Conservation (phyloP, 1,140 invertebrate species). For the Drosophila nigrodunni region DNA sequence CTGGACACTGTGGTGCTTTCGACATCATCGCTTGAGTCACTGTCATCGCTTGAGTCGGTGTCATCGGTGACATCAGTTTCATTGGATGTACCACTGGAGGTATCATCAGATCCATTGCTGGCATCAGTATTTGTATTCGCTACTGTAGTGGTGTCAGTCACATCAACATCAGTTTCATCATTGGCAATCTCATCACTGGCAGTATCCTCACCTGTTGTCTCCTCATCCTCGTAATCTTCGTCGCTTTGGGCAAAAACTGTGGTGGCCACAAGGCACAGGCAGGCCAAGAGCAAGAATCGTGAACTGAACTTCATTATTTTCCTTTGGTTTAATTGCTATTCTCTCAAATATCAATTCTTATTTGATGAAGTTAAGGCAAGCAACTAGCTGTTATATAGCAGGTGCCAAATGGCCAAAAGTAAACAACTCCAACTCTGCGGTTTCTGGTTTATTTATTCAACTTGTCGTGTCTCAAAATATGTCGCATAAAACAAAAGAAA, state of each 20-base stretch:
- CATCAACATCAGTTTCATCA: not conserved
- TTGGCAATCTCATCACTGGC: not conserved
- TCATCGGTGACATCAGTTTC: not conserved
- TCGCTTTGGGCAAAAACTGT: not conserved
- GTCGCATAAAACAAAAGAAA: constrained; percentile 13
- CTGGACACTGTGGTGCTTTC: not conserved
- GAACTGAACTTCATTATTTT: constrained; percentile 59
- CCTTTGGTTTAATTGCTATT: not conserved
- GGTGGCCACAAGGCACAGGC: constrained; percentile 32
- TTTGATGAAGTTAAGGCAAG: constrained; percentile 3
- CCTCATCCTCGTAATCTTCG: not conserved
- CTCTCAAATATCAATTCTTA: constrained; percentile 29
- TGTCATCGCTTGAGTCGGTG: not conserved
- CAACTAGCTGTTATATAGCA: constrained; percentile 48
- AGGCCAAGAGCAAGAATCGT: constrained; percentile 40
- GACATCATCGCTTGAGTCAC: not conserved
- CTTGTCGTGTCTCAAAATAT: constrained; percentile 24
- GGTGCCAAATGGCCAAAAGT: not conserved
- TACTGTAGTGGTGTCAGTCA: not conserved
- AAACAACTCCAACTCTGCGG: not conserved
- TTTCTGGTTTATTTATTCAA: constrained; percentile 34
- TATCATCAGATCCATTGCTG: constrained; percentile 8
- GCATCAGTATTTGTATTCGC: not conserved
- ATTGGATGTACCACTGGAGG: not conserved
- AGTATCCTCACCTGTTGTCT: constrained; percentile 9